Evolutionary conservation across 2,113 vertebrate species (phyloP).

Genomic region (Tautogolabrus adspersus): DNA sequence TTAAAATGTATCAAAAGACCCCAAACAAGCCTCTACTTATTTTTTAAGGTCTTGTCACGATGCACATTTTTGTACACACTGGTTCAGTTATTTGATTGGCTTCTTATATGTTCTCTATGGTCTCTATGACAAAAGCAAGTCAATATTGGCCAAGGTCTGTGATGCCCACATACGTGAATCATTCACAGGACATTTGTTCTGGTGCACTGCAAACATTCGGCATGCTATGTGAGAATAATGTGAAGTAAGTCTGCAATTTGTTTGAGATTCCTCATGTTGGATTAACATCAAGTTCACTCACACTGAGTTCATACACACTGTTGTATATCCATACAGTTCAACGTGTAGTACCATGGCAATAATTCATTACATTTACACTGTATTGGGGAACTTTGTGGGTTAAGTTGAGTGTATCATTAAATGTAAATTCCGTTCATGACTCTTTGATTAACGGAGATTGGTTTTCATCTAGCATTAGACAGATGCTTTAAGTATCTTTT

Average conservation of each 20-base stretch:
- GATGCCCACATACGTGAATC: slow-evolving; percentile 43
- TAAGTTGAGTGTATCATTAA: no score
- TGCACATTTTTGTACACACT: no score
- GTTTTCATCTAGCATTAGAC: background rate
- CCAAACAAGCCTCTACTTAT: no score
- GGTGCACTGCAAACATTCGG: slow-evolving; percentile 28
- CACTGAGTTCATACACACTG: no score
- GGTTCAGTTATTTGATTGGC: no score
- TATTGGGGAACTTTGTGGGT: background rate
- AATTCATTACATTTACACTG: no score
- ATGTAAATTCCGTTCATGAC: no score
- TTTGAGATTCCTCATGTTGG: slow-evolving; percentile 5
- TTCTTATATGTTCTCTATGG: no score
- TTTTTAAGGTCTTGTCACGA: no score
- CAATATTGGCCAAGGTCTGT: slow-evolving; percentile 57
- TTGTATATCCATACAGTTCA: background rate
- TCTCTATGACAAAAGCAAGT: slow-evolving; percentile 24
- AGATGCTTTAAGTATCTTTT: background rate
- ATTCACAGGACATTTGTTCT: slow-evolving; percentile 50
- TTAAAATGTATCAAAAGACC: no score
- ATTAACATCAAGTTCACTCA: slow-evolving; percentile 9
- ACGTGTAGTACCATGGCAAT: background rate
- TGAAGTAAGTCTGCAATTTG: background rate
- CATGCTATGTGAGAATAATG: background rate
- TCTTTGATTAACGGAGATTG: background rate